phyloP scores from a whole-genome alignment of 2,797 vertebrate species.

The Hapalemur alaotrensis region DNA sequence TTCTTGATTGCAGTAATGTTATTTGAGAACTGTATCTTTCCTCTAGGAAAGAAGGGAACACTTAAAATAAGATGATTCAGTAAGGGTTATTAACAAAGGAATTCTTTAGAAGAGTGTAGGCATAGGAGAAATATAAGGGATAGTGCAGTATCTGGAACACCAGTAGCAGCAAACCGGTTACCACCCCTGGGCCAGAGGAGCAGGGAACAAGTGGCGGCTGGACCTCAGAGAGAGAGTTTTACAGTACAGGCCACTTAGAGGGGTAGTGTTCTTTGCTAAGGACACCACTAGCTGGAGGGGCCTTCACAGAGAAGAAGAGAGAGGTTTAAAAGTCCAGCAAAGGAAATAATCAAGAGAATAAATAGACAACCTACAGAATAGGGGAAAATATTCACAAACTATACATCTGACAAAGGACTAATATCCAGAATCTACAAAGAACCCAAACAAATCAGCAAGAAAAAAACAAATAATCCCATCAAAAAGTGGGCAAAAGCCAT shows the following conservation, averaged over 20 bases:
- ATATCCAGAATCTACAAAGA: too few relatives aligned
- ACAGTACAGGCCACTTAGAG: background rate
- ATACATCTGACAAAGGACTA: too few relatives aligned
- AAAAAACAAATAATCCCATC: too few relatives aligned
- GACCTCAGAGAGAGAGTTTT: background rate
- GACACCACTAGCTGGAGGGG: background rate
- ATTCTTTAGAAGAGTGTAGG: background rate
- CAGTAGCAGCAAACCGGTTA: background rate
- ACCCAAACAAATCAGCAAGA: too few relatives aligned
- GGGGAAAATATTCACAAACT: too few relatives aligned
- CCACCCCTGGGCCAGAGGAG: background rate
- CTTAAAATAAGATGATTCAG: background rate
- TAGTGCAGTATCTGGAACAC: background rate
- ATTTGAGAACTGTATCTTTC: background rate
- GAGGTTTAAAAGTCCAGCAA: background rate
- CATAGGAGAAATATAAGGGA: background rate
- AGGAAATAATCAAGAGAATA: too few relatives aligned
- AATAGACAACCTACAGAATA: too few relatives aligned
- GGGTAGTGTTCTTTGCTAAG: accelerated
- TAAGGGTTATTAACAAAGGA: background rate
- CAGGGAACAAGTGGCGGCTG: background rate
- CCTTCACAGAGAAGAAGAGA: background rate
- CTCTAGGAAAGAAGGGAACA: background rate
- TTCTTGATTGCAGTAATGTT: background rate
- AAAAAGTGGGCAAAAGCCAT: too few relatives aligned